These are phyloP conservation scores for Bombus breviceps DNA, from an alignment of 1,140 invertebrate species.

Conservation along the genomic window DNA sequence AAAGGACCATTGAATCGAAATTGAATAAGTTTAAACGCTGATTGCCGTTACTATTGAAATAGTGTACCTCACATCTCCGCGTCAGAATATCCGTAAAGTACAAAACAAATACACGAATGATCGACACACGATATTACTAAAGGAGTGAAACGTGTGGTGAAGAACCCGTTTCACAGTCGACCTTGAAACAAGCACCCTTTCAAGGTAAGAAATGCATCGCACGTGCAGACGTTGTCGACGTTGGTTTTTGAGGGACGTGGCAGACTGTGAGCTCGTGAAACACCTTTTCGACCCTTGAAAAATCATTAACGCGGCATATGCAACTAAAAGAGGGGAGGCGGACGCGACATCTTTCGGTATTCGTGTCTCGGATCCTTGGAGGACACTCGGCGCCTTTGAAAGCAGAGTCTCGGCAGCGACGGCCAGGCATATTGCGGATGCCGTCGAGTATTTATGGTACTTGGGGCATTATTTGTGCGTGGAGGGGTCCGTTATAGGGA, in stretches of 20 bases:
- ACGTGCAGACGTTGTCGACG: not conserved
- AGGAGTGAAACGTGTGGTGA: not conserved
- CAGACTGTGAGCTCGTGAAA: constrained; percentile 16
- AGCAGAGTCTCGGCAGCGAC: constrained; percentile 24
- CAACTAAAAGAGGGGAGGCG: not conserved
- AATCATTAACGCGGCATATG: constrained; percentile 46
- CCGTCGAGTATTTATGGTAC: constrained; percentile 76
- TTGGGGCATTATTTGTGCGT: constrained; percentile 76
- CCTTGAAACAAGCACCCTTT: not conserved
- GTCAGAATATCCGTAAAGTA: not conserved
- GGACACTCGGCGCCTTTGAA: constrained; percentile 56
- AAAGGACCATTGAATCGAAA: not conserved
- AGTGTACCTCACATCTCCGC: not conserved
- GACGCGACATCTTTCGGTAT: constrained; percentile 39
- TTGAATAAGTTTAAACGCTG: not conserved
- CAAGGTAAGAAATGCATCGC: not conserved
- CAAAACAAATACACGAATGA: not conserved
- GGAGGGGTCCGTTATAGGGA: constrained; percentile 72
- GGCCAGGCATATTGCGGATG: constrained; percentile 71
- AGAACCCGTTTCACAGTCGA: not conserved
- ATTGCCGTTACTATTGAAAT: not conserved
- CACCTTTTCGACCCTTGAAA: constrained; percentile 41
- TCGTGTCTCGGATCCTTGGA: constrained; percentile 43
- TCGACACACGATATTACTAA: not conserved
- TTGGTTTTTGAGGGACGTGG: not conserved